Conservation (phyloP, 2,797 vertebrate species). For the Acridotheres tristis region DNA sequence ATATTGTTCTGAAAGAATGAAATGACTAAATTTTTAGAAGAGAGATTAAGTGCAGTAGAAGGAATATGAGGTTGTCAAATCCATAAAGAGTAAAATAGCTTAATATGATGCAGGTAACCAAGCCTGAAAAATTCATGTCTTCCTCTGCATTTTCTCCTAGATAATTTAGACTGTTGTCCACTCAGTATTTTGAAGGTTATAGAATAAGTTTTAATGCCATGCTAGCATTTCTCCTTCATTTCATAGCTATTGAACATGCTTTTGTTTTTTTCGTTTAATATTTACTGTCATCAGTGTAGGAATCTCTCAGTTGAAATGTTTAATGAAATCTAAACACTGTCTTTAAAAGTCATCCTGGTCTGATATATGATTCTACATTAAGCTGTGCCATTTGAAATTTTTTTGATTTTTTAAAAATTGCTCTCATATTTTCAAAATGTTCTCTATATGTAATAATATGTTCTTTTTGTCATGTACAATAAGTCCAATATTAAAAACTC, state of each 20-base stretch:
- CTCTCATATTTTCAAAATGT: background rate
- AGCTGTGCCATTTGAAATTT: background rate
- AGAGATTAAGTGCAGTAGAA: background rate
- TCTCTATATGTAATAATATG: background rate
- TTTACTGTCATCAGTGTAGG: background rate
- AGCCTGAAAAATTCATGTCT: background rate
- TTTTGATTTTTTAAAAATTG: background rate
- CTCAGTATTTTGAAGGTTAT: background rate
- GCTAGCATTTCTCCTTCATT: background rate
- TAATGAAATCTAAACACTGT: background rate
- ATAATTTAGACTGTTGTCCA: background rate
- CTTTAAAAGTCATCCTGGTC: background rate
- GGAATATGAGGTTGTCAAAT: background rate
- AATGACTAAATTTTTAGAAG: background rate
- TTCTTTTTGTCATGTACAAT: background rate
- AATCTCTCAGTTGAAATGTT: background rate
- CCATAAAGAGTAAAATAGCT: background rate
- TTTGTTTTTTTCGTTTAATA: background rate
- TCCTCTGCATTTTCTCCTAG: background rate
- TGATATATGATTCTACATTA: background rate
- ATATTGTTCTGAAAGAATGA: background rate
- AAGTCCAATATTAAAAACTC: constrained; percentile 21
- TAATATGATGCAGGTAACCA: background rate
- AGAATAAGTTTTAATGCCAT: background rate
- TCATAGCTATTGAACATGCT: background rate